Evolutionary conservation across 1,140 invertebrate species (phyloP).

Genomic region (Hetaerina americana): DNA sequence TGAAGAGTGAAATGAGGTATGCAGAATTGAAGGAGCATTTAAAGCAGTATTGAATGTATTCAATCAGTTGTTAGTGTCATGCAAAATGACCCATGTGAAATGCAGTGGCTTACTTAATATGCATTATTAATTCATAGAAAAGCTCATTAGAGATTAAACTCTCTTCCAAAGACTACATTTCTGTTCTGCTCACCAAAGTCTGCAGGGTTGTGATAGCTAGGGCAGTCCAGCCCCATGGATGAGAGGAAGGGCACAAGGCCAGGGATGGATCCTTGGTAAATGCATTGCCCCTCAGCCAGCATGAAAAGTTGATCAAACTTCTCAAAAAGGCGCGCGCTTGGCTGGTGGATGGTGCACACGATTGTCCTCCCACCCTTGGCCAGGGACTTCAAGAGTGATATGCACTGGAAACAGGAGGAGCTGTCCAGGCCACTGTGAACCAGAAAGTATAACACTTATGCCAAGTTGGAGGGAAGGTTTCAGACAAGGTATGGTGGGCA

Average conservation of each 20-base stretch:
- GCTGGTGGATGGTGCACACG: conserved; percentile 93
- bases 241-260: conserved; percentile 79
- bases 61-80: too few relatives aligned
- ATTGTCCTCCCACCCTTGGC: conserved; percentile 80
- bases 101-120: too few relatives aligned
- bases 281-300: conserved; percentile 77
- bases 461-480: too few relatives aligned
- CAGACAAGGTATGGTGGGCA: too few relatives aligned
- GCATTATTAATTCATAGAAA: too few relatives aligned
- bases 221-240: conserved; percentile 70
- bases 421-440: conserved; percentile 75
- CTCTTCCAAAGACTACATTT: too few relatives aligned
- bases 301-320: conserved; percentile 92
- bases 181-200: conserved; percentile 85
- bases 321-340: conserved; percentile 86
- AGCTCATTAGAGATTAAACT: too few relatives aligned
- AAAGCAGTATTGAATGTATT: too few relatives aligned
- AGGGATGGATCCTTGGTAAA: conserved; percentile 70
- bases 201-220: conserved; percentile 89
- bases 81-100: too few relatives aligned
- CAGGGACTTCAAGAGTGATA: conserved; percentile 64
- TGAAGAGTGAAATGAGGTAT: too few relatives aligned
- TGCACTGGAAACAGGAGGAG: conserved; percentile 77
- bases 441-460: too few relatives aligned
- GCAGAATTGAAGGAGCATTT: too few relatives aligned